Base-by-base conservation (phyloP, 2,113 vertebrate species). In the Kobus ellipsiprymnus region DNA sequence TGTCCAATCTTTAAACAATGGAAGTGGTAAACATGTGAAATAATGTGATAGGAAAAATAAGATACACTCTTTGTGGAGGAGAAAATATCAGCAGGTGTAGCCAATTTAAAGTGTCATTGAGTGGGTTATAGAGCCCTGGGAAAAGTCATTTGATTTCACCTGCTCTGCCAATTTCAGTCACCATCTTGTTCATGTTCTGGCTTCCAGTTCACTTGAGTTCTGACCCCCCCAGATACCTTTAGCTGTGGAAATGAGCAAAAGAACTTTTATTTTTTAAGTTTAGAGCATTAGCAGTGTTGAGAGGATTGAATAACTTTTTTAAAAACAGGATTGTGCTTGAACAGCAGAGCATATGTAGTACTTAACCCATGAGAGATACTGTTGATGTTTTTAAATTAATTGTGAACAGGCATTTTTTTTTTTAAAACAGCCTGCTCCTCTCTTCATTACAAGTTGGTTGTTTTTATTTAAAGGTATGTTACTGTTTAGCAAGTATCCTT, bases 151-250 rank as follows among this genome's bases (percentile, higher is more conserved):
- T 93, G 71, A 93, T 96, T 95, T 92, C 67, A 33, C 71, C 86
- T 93, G 60, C 96, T 97, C 36, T 98, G 46, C 88, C 96, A 78
- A 97, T 91, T 91, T 97, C 33, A 93, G 84, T 23, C 95, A 90
- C 78, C 87, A 3, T 77, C 25, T 93, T 87, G 0, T 92, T 54
- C 81, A 14, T 85, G 6, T 84, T 52, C 74, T 87, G 62, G 50
- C 59, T 96, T 88, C 59, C 90, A 94, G 92, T 94, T 96, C 59
- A 94, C 46, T 64, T 25, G 80, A 80, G 30, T 87, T 89, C 44
- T 93, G n/a, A 92, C 11, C 88, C 16, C 64, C 27, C 2, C 36
- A 52, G 84, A 27, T 95, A 83, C 40, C 67, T 83, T 91, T 48
- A 36, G 62, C n/a, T 52, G 30, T 96, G 80, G 25, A 90, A 96